Evolutionary conservation across 2,888 invertebrate species (phyloP), one percentile per base, ranked within the genome.

Genomic region (Lysandra bellargus): DNA sequence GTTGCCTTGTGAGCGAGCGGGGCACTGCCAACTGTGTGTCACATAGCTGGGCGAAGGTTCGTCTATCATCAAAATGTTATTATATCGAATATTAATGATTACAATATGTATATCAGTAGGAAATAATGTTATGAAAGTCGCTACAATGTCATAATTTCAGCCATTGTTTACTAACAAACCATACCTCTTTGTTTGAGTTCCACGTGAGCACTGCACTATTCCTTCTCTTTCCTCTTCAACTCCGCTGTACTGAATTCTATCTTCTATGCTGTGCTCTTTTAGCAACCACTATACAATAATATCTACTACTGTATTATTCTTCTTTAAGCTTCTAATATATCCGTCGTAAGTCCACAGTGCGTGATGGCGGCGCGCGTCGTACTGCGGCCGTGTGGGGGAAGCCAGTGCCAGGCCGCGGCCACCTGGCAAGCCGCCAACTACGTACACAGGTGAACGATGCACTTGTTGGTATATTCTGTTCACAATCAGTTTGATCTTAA

Each of bases 401-500:
- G 83, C 83, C 84, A 83, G 85, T 83, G 81, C 86, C 91, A 95
- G 95, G 81, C 77, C 5, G 80, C 79, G 90, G 95, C 95, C 95
- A 93, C 44, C 88, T 95, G 95, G 95, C 91, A 44, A 1, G 1
- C 0, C 84, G 95, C 95, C 95, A 95, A 95, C 89, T 92, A 95
- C 95, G 95, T 92, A 95, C 84, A 79, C 81, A 64, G 30, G 64
- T 64, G 12, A 30, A 9, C 30, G 30, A 4, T 64, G 64, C 64
- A 14, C 9, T 64, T 30, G 64, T 64, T 64, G 64, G 17, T 17
- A 14, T 4, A 57, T 4, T 57, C 12, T 9, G 9, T 49, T 49
- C 49, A 49, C 49, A 49, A 49, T 49, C 49, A 49, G 49, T 49
- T 49, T 49, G 2, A 49, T 49, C 1, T 49, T 7, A 49, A 49